Evolutionary conservation across 1,140 invertebrate species (phyloP).

Genomic region (Paracyclopina nana): DNA sequence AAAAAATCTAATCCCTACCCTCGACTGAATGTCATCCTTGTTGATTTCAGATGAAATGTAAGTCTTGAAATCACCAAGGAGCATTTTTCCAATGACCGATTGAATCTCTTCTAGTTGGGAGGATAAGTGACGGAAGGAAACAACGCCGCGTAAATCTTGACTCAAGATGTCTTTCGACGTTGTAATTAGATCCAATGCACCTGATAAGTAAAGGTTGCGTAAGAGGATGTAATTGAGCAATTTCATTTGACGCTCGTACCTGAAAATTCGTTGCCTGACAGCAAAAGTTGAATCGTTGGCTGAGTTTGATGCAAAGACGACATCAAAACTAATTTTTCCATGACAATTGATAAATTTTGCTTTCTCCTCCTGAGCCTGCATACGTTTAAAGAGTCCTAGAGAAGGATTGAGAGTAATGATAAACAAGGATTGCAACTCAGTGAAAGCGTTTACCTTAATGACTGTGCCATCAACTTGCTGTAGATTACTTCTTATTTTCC

Average conservation of each 20-base stretch:
- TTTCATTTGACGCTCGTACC: neutral
- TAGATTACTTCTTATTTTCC: neutral
- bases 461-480: neutral
- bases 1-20: neutral
- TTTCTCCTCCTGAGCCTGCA: neutral
- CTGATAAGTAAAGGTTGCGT: neutral
- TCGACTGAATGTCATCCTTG: neutral
- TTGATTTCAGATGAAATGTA: neutral
- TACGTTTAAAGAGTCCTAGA: neutral
- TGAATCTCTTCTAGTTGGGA: neutral
- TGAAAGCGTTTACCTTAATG: neutral
- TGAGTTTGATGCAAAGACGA: conserved; percentile 10
- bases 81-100: conserved; percentile 1
- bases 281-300: conserved; percentile 11
- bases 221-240: neutral
- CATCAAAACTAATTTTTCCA: neutral
- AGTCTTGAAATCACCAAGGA: neutral
- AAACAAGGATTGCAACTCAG: neutral
- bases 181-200: conserved; percentile 8
- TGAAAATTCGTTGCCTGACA: conserved; percentile 1
- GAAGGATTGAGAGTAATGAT: neutral
- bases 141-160: neutral
- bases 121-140: neutral
- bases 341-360: neutral
- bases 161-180: neutral